Conservation (phyloP, 2,888 invertebrate species). For the Cheilosia vernalis region DNA sequence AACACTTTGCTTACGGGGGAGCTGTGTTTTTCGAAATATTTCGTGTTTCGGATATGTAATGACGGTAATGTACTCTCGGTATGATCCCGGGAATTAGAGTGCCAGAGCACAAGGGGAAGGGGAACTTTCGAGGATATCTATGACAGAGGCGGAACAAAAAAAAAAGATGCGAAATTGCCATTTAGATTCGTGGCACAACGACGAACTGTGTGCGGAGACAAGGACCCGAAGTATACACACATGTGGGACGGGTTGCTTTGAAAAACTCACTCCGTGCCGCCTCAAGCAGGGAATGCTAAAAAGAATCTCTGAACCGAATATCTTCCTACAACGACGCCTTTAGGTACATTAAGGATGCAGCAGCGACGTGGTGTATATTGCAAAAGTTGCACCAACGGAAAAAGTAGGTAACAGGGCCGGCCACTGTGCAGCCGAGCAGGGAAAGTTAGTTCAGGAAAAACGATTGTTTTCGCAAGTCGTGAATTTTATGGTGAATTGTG, state of each 20-base stretch:
- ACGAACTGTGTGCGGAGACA: neutral
- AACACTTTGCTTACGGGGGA: neutral
- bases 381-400: constrained; percentile 10
- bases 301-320: constrained; percentile 36
- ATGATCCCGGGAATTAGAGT: constrained; percentile 7
- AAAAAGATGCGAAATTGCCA: constrained; percentile 38
- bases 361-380: neutral
- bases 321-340: constrained; percentile 26
- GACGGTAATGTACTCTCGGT: constrained; percentile 34
- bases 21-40: constrained; percentile 33
- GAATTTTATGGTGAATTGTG: neutral
- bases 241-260: constrained; percentile 17
- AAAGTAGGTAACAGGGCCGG: neutral
- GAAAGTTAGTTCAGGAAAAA: neutral
- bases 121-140: constrained; percentile 6
- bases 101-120: neutral
- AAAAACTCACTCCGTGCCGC: constrained; percentile 10
- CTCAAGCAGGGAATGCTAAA: constrained; percentile 19
- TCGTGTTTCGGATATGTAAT: constrained; percentile 62
- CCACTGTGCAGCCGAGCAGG: neutral
- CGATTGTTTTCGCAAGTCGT: neutral
- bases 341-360: constrained; percentile 52
- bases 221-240: neutral
- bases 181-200: constrained; percentile 57
- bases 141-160: neutral